Base-by-base conservation (phyloP, 1,140 invertebrate species). In the Anoplophora glabripennis region DNA sequence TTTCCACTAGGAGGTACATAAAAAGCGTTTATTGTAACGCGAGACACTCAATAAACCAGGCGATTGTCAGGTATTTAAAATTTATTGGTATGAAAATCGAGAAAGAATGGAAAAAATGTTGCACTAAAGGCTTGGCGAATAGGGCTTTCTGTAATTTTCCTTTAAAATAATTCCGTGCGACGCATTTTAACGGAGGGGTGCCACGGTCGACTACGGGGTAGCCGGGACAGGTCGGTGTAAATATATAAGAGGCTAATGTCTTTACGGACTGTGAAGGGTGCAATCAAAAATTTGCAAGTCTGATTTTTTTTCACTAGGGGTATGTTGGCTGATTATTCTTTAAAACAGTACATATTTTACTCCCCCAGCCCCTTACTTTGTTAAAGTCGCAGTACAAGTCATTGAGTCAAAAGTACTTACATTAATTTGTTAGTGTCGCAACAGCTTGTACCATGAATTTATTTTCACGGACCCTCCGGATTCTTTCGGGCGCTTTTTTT, bases 271-370 rank as follows among this genome's bases (percentile, higher is more conserved):
- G 72, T 64, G 71, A 74, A 74, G 72, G 72, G 72, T 60, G 63
- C 70, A 70, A 71, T 73, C 67, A 65, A 53, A 73, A 72, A 74
- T 75, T 75, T 75, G 73, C 73, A 75, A 75, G 73, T 75, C 69
- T 75, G 73, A 75, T 75, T 73, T 73, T 71, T n/a, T 72, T 73
- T 68, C 53, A 53, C 53, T 54, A 59, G 61, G 63, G 63, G 62
- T 57, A 63, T 60, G 67, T 61, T 53, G 55, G 52, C 61, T 72
- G 72, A 75, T 75, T 75, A 75, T 73, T 72, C 71, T 74, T 74
- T 74, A 73, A 74, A 74, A 74, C 72, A 74, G 65, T 73, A 61
- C 64, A 66, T 68, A 56, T 61, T 62, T 61, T 61, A 52, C 56
- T 55, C 61, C 68, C 66, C 59, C 59, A 45, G n/a, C 38, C 56